These are phyloP conservation scores for Lutjanus argentimaculatus DNA, from an alignment of 2,797 vertebrate species.

Conservation along the genomic window DNA sequence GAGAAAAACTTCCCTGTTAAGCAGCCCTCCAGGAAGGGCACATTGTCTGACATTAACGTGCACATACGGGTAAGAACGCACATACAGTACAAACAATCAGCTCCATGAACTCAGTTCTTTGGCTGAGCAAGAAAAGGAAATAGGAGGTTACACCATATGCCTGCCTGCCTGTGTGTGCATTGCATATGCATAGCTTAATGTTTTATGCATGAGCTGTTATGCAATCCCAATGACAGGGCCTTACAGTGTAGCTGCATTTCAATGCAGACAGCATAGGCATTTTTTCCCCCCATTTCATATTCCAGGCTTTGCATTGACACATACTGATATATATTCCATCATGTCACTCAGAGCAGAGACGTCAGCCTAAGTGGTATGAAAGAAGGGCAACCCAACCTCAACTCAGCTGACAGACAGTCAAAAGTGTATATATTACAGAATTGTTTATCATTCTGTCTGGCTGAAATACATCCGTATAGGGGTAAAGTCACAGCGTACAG, in stretches of 20 bases:
- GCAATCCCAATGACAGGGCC: constrained; percentile 73
- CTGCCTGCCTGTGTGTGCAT: constrained; percentile 62
- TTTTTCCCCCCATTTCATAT: constrained; percentile 54
- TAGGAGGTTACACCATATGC: constrained; percentile 70
- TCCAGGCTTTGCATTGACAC: constrained; percentile 60
- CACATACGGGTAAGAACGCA: constrained; percentile 29
- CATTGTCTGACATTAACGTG: constrained; percentile 43
- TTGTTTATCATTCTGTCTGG: constrained; percentile 32
- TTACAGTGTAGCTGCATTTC: constrained; percentile 66
- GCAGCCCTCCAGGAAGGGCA: constrained; percentile 36
- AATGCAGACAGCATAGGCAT: constrained; percentile 61
- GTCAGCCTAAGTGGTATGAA: constrained; percentile 39
- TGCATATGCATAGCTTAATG: constrained; percentile 76
- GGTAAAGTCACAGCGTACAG: not conserved
- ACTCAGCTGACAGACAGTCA: constrained; percentile 37
- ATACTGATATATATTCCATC: constrained; percentile 55
- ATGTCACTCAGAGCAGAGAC: constrained; percentile 61
- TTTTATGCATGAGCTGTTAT: constrained; percentile 82
- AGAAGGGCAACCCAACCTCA: constrained; percentile 31
- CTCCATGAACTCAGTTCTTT: constrained; percentile 62
- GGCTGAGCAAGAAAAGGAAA: constrained; percentile 63
- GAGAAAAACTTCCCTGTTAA: constrained; percentile 43
- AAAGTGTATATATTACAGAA: constrained; percentile 16
- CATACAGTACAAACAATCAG: constrained; percentile 20
- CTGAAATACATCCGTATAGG: constrained; percentile 15